These are phyloP conservation scores for Aldrovandia affinis DNA, from an alignment of 2,797 vertebrate genomes.

Conservation along the genomic window DNA sequence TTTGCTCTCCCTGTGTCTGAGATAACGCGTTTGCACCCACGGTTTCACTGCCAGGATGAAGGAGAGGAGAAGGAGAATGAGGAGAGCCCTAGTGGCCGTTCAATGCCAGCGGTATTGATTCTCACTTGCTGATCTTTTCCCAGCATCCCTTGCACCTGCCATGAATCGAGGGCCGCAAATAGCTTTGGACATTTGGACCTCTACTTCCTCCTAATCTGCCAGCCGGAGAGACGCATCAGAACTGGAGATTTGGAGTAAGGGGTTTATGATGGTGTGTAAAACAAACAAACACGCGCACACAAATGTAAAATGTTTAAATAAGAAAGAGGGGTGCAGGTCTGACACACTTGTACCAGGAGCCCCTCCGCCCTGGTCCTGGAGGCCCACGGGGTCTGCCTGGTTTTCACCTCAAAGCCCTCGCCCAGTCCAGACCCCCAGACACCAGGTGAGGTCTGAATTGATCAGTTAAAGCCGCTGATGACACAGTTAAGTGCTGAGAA, in stretches of 20 bases:
- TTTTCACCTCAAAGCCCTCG: no score
- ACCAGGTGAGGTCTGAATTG: no score
- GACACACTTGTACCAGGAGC: no score
- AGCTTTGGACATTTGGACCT: neutral
- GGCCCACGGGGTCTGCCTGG: no score
- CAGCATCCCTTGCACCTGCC: neutral
- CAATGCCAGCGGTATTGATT: neutral
- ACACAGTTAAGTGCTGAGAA: no score
- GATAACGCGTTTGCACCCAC: conserved; percentile 10
- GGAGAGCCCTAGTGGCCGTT: neutral
- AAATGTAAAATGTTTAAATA: no score
- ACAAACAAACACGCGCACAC: no score
- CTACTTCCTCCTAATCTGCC: conserved; percentile 1
- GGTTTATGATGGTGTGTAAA: no score
- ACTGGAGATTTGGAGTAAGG: neutral
- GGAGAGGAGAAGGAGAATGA: no score
- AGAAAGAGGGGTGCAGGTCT: neutral
- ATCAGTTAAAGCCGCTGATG: no score
- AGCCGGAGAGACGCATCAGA: neutral
- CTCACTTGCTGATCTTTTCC: conserved; percentile 18
- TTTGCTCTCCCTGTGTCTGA: conserved; percentile 19
- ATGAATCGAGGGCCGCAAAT: neutral
- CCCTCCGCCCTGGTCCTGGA: no score
- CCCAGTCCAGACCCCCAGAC: no score
- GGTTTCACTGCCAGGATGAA: conserved; percentile 1